Evolutionary conservation across 2,113 vertebrate species (phyloP).

Genomic region (Barbus barbus): DNA sequence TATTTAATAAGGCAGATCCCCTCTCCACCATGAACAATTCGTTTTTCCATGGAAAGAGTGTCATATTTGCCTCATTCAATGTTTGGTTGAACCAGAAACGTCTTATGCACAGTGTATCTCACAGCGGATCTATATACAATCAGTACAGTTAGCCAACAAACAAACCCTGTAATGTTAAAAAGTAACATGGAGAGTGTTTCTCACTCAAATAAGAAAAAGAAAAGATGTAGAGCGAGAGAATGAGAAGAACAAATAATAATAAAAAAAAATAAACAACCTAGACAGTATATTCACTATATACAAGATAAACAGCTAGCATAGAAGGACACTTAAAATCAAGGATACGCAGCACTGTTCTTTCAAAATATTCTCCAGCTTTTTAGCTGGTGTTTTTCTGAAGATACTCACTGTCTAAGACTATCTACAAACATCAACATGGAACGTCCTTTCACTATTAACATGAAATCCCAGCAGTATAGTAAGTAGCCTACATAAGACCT

Average conservation of each 20-base stretch:
- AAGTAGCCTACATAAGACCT: constrained; percentile 70
- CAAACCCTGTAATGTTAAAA: constrained; percentile 66
- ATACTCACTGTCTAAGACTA: constrained; percentile 69
- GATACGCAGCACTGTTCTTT: constrained; percentile 71
- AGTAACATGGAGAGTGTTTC: constrained; percentile 63
- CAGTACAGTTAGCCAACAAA: constrained; percentile 66
- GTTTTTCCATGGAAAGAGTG: constrained; percentile 69
- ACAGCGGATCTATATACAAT: constrained; percentile 70
- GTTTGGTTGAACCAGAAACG: constrained; percentile 54
- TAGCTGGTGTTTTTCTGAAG: constrained; percentile 66
- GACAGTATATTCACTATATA: constrained; percentile 76
- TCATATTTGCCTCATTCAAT: constrained; percentile 69
- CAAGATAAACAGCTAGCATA: constrained; percentile 74
- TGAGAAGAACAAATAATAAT: background rate
- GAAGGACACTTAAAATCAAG: constrained; percentile 81
- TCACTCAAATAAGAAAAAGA: constrained; percentile 58
- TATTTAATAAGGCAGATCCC: constrained; percentile 53
- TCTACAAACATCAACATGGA: constrained; percentile 73
- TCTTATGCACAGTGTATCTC: constrained; percentile 56
- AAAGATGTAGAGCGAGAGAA: constrained; percentile 46
- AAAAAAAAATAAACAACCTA: constrained; percentile 51
- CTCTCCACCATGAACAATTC: constrained; percentile 48
- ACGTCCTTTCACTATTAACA: constrained; percentile 58
- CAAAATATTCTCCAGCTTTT: constrained; percentile 70
- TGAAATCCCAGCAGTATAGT: constrained; percentile 61